These are phyloP conservation scores for Aythya baeri DNA, from an alignment of 2,113 vertebrate species.

Conservation along the genomic window DNA sequence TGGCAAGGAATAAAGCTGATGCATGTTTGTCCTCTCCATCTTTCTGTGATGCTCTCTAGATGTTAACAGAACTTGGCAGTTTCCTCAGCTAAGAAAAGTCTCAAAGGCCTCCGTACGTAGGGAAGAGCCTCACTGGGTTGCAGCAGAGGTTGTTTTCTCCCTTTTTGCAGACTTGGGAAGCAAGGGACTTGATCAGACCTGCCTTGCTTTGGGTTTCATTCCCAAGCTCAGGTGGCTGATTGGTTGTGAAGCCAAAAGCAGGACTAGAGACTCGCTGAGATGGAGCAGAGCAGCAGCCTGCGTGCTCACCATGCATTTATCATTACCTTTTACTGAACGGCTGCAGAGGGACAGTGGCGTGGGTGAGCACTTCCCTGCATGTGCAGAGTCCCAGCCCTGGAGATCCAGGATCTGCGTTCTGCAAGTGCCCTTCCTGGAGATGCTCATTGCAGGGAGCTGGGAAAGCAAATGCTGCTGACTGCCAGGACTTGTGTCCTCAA, in stretches of 20 bases:
- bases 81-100: neutral
- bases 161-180: neutral
- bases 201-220: neutral
- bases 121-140: neutral
- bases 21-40: neutral
- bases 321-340: neutral
- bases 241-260: neutral
- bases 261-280: neutral
- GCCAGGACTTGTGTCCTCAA: neutral
- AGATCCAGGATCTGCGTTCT: neutral
- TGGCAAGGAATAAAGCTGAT: neutral
- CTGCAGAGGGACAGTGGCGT: neutral
- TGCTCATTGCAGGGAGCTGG: neutral
- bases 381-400: neutral
- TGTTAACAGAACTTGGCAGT: neutral
- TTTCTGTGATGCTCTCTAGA: neutral
- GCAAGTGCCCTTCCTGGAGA: neutral
- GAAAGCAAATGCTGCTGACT: neutral
- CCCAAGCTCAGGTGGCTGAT: rapidly evolving
- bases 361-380: neutral
- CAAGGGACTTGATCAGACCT: neutral
- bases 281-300: neutral
- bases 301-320: neutral
- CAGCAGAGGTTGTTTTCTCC: neutral
- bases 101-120: neutral